Conservation (phyloP, 1,140 invertebrate genomes). For the Hyles vespertilio region DNA sequence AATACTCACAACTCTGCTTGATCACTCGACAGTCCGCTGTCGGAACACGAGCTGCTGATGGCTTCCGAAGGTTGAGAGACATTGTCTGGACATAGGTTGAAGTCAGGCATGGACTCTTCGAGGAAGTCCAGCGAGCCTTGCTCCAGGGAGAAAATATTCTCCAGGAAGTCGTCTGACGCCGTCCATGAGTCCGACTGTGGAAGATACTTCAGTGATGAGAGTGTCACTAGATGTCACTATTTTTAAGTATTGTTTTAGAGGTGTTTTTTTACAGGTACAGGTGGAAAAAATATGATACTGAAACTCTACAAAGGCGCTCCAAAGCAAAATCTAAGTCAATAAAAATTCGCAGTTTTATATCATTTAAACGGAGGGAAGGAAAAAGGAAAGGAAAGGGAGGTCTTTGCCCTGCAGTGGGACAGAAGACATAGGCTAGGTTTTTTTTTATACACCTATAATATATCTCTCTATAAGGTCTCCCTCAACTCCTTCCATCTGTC, state of each 20-base stretch:
- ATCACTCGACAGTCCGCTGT: constrained; percentile 73
- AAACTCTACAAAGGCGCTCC: too few species aligned
- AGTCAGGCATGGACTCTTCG: constrained; percentile 61
- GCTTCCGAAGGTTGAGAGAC: constrained; percentile 42
- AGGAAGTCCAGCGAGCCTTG: constrained; percentile 65
- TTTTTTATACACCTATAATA: too few species aligned
- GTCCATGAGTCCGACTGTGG: constrained; percentile 57
- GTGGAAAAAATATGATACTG: too few species aligned
- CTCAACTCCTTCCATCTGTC: too few species aligned
- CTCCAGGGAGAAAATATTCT: constrained; percentile 72
- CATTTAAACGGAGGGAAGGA: too few species aligned
- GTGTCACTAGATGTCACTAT: not conserved
- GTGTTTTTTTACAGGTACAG: too few species aligned
- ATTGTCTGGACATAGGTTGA: constrained; percentile 46
- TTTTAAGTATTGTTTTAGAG: not conserved
- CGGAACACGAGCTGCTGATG: constrained; percentile 64
- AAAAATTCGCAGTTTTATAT: too few species aligned
- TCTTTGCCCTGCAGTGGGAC: too few species aligned
- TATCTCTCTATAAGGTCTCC: too few species aligned
- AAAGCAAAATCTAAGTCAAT: too few species aligned
- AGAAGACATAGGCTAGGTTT: too few species aligned
- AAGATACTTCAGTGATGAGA: constrained; percentile 17
- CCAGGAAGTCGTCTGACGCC: constrained; percentile 63
- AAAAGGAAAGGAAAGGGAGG: too few species aligned
- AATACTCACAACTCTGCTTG: constrained; percentile 70